A percentile compares a stretch with the other conserved stretches of the same genome.
Conservation (phyloP, 2,113 vertebrate species). For the Phyllostomus discolor region DNA sequence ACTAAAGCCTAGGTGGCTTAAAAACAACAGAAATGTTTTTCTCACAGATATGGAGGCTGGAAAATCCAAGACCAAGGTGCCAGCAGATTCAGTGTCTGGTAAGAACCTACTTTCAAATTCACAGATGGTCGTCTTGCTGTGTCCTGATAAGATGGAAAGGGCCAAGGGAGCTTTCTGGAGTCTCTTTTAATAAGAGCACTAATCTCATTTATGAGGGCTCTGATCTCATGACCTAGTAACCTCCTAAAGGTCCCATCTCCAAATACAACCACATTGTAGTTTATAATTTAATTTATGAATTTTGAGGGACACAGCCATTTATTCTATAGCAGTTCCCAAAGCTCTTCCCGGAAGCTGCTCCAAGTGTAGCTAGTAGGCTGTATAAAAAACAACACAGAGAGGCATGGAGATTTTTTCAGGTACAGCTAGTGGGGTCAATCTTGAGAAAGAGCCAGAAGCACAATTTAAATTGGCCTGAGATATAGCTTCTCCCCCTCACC, state of each 20-base stretch:
- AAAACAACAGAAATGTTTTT: neutral
- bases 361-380: neutral
- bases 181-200: neutral
- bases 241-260: neutral
- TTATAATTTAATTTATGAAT: neutral
- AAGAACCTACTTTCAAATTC: neutral
- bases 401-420: neutral
- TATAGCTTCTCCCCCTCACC: neutral
- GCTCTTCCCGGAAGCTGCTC: neutral
- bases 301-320: neutral
- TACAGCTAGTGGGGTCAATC: neutral
- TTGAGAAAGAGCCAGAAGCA: neutral
- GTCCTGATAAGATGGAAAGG: neutral
- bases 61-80: neutral
- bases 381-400: neutral
- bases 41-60: neutral
- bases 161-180: neutral
- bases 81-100: neutral
- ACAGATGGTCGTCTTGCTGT: neutral
- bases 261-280: neutral
- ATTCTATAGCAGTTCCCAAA: neutral
- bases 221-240: neutral
- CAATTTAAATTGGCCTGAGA: conserved; percentile 1
- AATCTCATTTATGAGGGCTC: neutral
- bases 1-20: neutral